Base-by-base conservation (phyloP, 2,113 vertebrate genomes). In the Ptychochromis oligacanthus region DNA sequence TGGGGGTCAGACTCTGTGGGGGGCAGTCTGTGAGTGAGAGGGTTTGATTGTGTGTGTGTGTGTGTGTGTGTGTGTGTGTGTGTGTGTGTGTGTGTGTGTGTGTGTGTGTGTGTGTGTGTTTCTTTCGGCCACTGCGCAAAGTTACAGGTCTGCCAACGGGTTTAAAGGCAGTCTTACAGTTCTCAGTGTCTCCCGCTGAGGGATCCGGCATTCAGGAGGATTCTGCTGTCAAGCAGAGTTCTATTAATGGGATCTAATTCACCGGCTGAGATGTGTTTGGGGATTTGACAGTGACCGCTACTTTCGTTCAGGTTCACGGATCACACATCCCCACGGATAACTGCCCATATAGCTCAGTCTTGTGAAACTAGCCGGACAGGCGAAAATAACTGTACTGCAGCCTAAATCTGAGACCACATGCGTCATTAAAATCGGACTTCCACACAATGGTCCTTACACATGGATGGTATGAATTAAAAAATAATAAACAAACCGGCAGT, bases 71-170 rank as follows among this genome's bases (percentile, higher is more conserved):
- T n/a, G n/a, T n/a, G n/a, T n/a, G n/a, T n/a, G n/a, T n/a, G n/a
- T n/a, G n/a, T n/a, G n/a, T n/a, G n/a, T n/a, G n/a, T n/a, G n/a
- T n/a, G n/a, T n/a, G n/a, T n/a, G n/a, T n/a, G n/a, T 20, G 59
- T 34, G 58, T 4, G 64, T 4, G 75, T 11, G 70, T 12, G 65
- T 1, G 85, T 22, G 74, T 18, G 72, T 52, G 62, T 60, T 78
- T 84, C 76, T 83, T 85, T 88, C 87, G 85, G 86, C 84, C 94
- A 94, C 92, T 95, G 94, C 94, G 94, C 93, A 94, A 95, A 95
- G 93, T 95, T 95, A 84, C 85, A 87, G 82, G 74, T 93, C 86
- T 90, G 82, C 83, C 91, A 89, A 79, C 55, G 81, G 89, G 74
- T 89, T 85, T 12, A 72, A 36, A 81, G 67, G 74, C 72, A 62